A percentile compares a stretch with the other conserved stretches of the same genome.
phyloP scores from a whole-genome alignment of 2,113 vertebrate genomes.

The Porphyrio hochstetteri region DNA sequence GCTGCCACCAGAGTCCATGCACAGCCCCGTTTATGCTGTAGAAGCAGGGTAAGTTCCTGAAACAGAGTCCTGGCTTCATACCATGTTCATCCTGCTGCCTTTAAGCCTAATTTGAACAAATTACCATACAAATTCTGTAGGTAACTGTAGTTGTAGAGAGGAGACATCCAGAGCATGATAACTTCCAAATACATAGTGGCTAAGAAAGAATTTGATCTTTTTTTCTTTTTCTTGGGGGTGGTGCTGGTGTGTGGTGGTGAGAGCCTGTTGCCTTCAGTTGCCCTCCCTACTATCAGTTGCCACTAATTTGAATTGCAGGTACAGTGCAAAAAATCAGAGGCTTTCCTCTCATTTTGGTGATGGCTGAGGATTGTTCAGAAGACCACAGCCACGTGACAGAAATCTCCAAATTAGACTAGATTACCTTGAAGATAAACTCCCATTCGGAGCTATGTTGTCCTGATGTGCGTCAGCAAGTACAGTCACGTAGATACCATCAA shows the following conservation, averaged over 20 bases:
- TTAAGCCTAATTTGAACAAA: background rate
- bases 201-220: background rate
- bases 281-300: background rate
- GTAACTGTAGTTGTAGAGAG: background rate
- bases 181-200: background rate
- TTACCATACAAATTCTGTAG: background rate
- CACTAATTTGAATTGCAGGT: background rate
- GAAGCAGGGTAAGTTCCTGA: background rate
- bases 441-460: background rate
- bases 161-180: background rate
- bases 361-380: background rate
- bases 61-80: background rate
- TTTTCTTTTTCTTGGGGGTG: background rate
- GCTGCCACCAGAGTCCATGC: background rate
- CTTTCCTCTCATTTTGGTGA: background rate
- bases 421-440: background rate
- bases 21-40: background rate
- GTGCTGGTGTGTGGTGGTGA: background rate
- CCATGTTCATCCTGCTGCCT: background rate
- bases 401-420: background rate
- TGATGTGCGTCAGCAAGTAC: slow-evolving; percentile 17
- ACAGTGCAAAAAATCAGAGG: background rate
- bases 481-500: background rate
- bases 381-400: background rate
- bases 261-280: background rate